Conservation (phyloP, 2,113 vertebrate species). For the Seriola aureovittata region DNA sequence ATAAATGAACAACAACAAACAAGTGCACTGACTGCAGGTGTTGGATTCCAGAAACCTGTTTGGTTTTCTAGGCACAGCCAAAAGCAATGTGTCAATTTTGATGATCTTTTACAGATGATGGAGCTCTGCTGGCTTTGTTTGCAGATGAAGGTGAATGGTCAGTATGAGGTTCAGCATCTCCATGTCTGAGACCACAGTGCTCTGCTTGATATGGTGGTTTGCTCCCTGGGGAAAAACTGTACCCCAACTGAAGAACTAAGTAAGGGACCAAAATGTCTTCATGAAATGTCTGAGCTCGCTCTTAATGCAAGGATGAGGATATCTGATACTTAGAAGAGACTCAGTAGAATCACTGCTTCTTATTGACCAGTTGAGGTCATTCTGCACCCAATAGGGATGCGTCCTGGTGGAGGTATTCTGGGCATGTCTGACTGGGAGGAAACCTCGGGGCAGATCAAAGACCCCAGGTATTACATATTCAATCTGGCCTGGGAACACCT, state of each 20-base stretch:
- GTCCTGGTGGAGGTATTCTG: too few species aligned
- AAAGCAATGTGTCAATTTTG: not conserved
- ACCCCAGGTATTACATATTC: too few species aligned
- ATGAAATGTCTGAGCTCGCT: not conserved
- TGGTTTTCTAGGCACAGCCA: not conserved
- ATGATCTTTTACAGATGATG: not conserved
- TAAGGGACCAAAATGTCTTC: not conserved
- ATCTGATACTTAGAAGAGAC: not conserved
- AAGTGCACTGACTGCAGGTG: too few species aligned
- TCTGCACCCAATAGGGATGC: too few species aligned
- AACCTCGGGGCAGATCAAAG: too few species aligned
- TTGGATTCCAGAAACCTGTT: too few species aligned
- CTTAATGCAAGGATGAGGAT: too few species aligned
- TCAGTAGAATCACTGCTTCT: too few species aligned
- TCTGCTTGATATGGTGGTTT: not conserved
- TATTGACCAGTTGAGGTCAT: too few species aligned
- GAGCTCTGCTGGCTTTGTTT: not conserved
- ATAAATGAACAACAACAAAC: not conserved
- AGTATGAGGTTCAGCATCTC: not conserved
- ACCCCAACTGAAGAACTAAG: not conserved
- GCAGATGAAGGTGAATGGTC: slow-evolving; percentile 1
- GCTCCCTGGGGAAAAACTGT: not conserved
- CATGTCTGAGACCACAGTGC: not conserved
- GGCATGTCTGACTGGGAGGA: too few species aligned
- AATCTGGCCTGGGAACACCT: too few species aligned